Evolutionary conservation across 2,888 invertebrate genomes (phyloP).

Genomic region (Epistrophella euchroma): DNA sequence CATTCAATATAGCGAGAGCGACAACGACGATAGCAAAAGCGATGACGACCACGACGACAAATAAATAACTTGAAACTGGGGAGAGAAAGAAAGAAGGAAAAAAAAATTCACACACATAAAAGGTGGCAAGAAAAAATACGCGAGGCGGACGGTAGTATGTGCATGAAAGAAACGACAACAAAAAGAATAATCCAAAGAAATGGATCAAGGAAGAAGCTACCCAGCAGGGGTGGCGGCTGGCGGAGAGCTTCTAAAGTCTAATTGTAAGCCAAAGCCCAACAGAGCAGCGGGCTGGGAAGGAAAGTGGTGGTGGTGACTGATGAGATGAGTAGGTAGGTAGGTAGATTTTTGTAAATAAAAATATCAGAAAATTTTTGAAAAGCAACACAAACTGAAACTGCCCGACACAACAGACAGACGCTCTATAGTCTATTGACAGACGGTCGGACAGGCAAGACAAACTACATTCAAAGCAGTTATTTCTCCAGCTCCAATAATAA

Average conservation of each 20-base stretch:
- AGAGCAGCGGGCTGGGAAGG: neutral
- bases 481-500: constrained; percentile 68
- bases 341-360: constrained; percentile 46
- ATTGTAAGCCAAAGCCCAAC: constrained; percentile 20
- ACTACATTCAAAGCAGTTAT: constrained; percentile 71
- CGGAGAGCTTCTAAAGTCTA: constrained; percentile 31
- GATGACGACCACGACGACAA: constrained; percentile 72
- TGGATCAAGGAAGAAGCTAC: constrained; percentile 67
- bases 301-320: neutral
- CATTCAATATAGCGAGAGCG: constrained; percentile 71
- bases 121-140: constrained; percentile 72
- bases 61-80: constrained; percentile 73
- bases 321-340: constrained; percentile 11
- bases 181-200: constrained; percentile 69
- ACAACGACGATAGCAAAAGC: constrained; percentile 66
- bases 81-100: constrained; percentile 75
- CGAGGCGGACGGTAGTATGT: constrained; percentile 71
- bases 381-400: constrained; percentile 47
- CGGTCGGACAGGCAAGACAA: constrained; percentile 30
- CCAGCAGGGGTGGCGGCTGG: neutral
- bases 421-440: constrained; percentile 58
- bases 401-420: constrained; percentile 43
- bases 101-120: constrained; percentile 76
- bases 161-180: constrained; percentile 62
- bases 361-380: constrained; percentile 44